Base-by-base conservation (phyloP, 1,140 invertebrate species). In the Aphaenogaster rudis region DNA sequence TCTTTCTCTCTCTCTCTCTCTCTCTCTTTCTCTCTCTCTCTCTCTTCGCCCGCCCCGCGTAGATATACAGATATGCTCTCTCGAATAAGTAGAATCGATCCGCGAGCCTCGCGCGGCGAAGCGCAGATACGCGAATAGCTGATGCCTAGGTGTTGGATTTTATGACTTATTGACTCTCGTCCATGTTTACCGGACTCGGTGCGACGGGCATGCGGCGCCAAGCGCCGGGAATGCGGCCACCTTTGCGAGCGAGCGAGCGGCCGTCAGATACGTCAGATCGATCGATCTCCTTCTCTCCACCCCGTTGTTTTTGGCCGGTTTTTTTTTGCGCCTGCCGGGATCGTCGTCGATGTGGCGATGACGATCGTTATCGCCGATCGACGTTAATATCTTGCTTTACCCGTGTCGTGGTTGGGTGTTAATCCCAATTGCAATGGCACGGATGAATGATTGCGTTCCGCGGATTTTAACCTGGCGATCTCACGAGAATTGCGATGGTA, bases 121-220 rank as follows among this genome's bases (percentile, higher is more conserved):
- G 54, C 54, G 77, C 61, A 69, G 87, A 91, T 91, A 89, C 78
- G 81, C 85, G 88, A 86, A 85, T 86, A 59, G 88, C 64, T 50
- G 88, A 66, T 91, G 81, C 82, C 86, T 91, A 91, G 88, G 78
- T 87, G 91, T 89, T 91, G 88, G 86, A 91, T 92, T 94, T 94
- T 93, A 93, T 93, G 93, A 93, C 92, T 93, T 94, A 94, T 94
- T 93, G 91, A 93, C 92, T 94, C 91, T 92, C 80, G 88, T 88
- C 77, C 89, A 92, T 93, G 92, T 93, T 93, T 93, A 93, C 92
- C 86, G 91, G 91, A 93, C 91, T 91, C 88, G 69, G 76, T 89
- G 90, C 90, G 91, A 91, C 90, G 92, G 89, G 88, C 90, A 89
- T 84, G 90, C 89, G 93, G 93, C 93, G 92, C 92, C 93, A 92